Evolutionary conservation across 2,797 vertebrate species (phyloP).

Genomic region (Sciurus carolinensis): DNA sequence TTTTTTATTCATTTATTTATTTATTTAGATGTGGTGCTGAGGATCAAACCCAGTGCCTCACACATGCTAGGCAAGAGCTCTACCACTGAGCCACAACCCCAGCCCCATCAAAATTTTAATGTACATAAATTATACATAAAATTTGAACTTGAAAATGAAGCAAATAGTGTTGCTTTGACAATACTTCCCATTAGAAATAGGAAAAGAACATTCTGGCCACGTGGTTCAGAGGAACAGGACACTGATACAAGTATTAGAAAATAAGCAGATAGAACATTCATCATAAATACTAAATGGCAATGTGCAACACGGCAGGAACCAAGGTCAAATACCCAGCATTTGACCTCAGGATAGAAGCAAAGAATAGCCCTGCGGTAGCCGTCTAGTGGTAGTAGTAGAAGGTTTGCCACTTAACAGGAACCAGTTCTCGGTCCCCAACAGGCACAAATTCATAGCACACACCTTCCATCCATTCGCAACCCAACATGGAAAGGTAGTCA

Average conservation of each 20-base stretch:
- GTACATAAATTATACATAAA: not conserved
- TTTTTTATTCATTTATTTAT: no score
- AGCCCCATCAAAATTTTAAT: not conserved
- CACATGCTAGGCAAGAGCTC: no score
- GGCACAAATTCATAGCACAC: not conserved
- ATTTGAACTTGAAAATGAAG: constrained; percentile 64
- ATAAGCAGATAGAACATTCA: not conserved
- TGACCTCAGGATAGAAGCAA: not conserved
- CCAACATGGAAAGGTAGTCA: not conserved
- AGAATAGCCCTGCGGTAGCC: not conserved
- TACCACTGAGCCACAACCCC: no score
- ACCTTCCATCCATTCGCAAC: not conserved
- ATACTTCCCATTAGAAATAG: not conserved
- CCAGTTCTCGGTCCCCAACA: not conserved
- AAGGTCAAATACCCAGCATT: not conserved
- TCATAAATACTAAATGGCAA: not conserved
- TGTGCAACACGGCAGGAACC: not conserved
- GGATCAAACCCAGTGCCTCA: no score
- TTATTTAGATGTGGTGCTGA: no score
- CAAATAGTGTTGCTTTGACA: not conserved
- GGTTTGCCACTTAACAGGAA: not conserved
- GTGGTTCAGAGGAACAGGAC: not conserved
- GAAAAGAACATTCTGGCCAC: not conserved
- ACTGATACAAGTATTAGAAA: not conserved
- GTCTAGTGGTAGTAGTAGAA: not conserved